A percentile compares a stretch with the other conserved stretches of the same genome.
phyloP scores from a whole-genome alignment of 2,797 vertebrate genomes.

The Cuniculus paca region DNA sequence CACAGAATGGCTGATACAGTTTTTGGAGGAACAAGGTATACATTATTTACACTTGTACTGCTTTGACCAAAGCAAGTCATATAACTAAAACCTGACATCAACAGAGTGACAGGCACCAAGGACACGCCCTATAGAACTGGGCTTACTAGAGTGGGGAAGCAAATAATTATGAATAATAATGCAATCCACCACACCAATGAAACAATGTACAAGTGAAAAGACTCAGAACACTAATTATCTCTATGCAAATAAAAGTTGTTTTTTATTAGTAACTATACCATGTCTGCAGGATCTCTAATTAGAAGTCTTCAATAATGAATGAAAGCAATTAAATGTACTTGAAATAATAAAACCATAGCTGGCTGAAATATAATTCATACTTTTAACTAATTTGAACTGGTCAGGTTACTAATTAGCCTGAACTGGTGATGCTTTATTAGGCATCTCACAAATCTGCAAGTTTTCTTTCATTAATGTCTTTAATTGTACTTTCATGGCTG shows the following conservation, averaged over 20 bases:
- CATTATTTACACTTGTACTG: background rate
- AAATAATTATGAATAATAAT: background rate
- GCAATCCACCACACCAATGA: background rate
- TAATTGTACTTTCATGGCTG: background rate
- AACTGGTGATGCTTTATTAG: background rate
- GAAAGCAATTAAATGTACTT: background rate
- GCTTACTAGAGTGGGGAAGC: background rate
- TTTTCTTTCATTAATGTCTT: background rate
- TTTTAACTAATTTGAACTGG: background rate
- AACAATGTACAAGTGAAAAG: background rate
- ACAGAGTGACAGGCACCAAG: background rate
- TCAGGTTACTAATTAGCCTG: background rate
- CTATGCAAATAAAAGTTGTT: background rate
- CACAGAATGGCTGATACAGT: background rate
- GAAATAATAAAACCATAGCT: background rate
- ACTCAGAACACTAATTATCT: background rate
- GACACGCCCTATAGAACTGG: background rate
- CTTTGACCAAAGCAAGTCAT: background rate
- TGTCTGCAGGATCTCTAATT: background rate
- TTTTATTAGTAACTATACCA: conserved; percentile 11
- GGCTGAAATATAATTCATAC: background rate
- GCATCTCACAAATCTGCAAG: background rate
- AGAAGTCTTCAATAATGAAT: background rate
- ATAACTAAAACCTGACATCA: background rate
- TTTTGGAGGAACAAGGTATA: background rate